phyloP scores from a whole-genome alignment of 2,888 invertebrate genomes.

The Eupithecia vulgata region DNA sequence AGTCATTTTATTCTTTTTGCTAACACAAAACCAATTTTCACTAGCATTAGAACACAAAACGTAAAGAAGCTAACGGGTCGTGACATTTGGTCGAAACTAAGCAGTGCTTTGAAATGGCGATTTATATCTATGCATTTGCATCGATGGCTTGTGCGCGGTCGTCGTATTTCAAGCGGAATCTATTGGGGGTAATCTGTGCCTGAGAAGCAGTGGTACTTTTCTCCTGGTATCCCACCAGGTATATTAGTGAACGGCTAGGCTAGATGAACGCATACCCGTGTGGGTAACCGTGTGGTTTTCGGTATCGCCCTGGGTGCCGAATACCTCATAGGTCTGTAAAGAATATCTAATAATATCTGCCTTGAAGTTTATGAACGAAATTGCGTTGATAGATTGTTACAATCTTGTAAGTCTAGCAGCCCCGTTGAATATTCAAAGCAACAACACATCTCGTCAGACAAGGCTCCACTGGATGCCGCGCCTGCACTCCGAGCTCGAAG shows the following conservation, averaged over 20 bases:
- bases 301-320: background rate
- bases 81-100: no score
- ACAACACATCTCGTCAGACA: slow-evolving; percentile 92
- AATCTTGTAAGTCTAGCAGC: slow-evolving; percentile 82
- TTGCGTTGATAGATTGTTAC: background rate
- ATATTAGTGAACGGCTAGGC: background rate
- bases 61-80: no score
- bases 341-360: no score
- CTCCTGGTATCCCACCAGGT: background rate
- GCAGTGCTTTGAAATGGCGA: no score
- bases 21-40: no score
- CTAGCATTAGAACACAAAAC: no score
- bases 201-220: background rate
- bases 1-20: no score
- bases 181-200: no score
- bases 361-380: background rate
- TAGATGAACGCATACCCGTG: background rate
- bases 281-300: no score
- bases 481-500: slow-evolving; percentile 91
- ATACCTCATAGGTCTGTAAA: background rate
- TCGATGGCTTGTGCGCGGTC: no score
- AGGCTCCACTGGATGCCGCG: slow-evolving; percentile 89
- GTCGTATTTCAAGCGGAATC: no score
- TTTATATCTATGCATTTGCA: no score
- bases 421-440: slow-evolving; percentile 92